These are phyloP conservation scores for Dryobotodes eremita DNA, from an alignment of 2,888 invertebrate genomes.

Conservation along the genomic window DNA sequence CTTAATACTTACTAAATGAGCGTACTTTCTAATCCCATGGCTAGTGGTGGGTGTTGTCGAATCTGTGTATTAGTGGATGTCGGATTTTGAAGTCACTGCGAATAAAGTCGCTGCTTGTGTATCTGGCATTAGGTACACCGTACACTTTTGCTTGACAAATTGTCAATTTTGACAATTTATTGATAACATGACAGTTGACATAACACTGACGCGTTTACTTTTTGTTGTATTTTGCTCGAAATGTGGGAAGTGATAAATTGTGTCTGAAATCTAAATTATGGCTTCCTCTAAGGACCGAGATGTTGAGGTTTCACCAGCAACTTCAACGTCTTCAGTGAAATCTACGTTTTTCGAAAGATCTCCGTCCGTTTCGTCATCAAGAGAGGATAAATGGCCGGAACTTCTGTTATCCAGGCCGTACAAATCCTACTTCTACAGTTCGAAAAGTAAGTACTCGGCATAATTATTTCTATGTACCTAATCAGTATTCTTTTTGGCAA, in stretches of 20 bases:
- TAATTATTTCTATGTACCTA: not conserved
- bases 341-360: constrained; percentile 83
- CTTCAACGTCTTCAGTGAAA: constrained; percentile 82
- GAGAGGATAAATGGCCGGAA: constrained; percentile 89
- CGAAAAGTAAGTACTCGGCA: constrained; percentile 82
- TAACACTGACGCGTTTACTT: constrained; percentile 64
- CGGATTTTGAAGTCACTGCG: not conserved
- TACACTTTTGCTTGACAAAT: not conserved
- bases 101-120: not conserved
- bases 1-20: no score
- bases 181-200: constrained; percentile 28
- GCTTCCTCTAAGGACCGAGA: constrained; percentile 82
- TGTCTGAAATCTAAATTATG: constrained; percentile 77
- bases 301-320: constrained; percentile 79
- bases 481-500: not conserved
- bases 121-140: no score
- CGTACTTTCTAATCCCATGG: not conserved
- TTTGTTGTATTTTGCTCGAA: constrained; percentile 67
- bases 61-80: no score
- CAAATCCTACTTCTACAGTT: constrained; percentile 85
- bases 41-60: no score
- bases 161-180: constrained; percentile 2
- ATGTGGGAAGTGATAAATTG: constrained; percentile 72
- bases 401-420: constrained; percentile 86
- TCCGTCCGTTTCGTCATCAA: constrained; percentile 83